Evolutionary conservation across 2,797 vertebrate species (phyloP), one percentile per base, ranked within the genome.

Genomic region (Gymnodraco acuticeps): DNA sequence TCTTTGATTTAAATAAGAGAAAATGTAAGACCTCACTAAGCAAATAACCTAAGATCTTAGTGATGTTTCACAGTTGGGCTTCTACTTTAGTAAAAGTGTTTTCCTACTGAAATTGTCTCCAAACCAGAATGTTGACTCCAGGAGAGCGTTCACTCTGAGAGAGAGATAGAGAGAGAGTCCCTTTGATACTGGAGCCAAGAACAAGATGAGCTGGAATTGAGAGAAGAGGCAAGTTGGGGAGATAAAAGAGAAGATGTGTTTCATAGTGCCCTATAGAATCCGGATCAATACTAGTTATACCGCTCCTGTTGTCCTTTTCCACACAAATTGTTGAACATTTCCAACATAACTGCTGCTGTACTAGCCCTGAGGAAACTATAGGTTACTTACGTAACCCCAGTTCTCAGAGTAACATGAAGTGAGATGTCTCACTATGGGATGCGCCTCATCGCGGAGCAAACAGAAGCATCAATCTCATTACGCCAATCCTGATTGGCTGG

Each of bases 321-420:
- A 33, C 47, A 60, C 23, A 11, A 19, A 43, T 31, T 17, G 53
- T 58, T 64, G 23, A 10, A 47, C 19, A 43, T 52, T 41, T 77
- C 19, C 42, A 47, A 65, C 33, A 31, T 45, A 9, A 61, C 16
- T 31, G 1, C 31, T 52, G 6, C 42, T 33, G 16, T 10, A 71
- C 47, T 8, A 31, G 31, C 27, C 16, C 50, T 59, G 20, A 58
- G 45, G 16, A 59, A 46, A 19, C n/a, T n/a, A n/a, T n/a, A n/a
- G n/a, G n/a, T n/a, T n/a, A n/a, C n/a, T n/a, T n/a, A n/a, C n/a
- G n/a, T n/a, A n/a, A n/a, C n/a, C n/a, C n/a, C n/a, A n/a, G n/a
- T n/a, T n/a, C n/a, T n/a, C n/a, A n/a, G n/a, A n/a, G n/a, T n/a
- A n/a, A n/a, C n/a, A n/a, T n/a, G n/a, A n/a, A n/a, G n/a, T n/a